A percentile compares a stretch with the other conserved stretches of the same genome.
Evolutionary conservation across 1,140 invertebrate species (phyloP).

Genomic region (Leptopilina clavipes): DNA sequence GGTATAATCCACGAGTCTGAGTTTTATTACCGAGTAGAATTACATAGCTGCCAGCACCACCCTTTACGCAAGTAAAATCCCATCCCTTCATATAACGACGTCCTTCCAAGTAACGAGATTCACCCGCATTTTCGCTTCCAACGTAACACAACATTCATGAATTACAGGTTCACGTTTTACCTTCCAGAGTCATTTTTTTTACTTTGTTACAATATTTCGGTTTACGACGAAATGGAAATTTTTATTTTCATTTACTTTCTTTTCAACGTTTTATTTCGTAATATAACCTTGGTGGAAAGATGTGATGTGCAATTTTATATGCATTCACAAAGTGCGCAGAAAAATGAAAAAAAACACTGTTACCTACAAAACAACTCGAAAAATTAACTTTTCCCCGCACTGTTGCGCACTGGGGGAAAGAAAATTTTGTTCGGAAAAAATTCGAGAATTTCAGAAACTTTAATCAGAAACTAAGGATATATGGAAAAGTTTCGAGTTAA

Average conservation of each 20-base stretch:
- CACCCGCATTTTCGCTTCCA: slow-evolving; percentile 14
- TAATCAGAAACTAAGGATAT: too few species aligned
- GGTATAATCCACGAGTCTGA: slow-evolving; percentile 59
- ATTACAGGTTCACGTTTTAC: neutral
- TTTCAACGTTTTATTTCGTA: neutral
- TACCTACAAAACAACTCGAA: neutral
- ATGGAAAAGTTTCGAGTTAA: too few species aligned
- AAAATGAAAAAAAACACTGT: neutral
- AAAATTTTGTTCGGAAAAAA: too few species aligned
- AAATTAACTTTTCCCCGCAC: neutral
- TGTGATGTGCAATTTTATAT: neutral
- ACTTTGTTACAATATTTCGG: neutral
- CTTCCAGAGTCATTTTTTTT: neutral
- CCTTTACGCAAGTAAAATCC: slow-evolving; percentile 36
- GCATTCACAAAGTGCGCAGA: too few species aligned
- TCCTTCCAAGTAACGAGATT: slow-evolving; percentile 25
- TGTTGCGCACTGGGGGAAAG: too few species aligned
- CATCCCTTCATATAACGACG: slow-evolving; percentile 11
- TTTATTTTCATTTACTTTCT: slow-evolving; percentile 5
- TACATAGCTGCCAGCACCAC: slow-evolving; percentile 55
- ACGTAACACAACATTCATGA: slow-evolving; percentile 17
- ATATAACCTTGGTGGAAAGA: neutral
- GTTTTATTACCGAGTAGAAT: slow-evolving; percentile 64
- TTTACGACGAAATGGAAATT: slow-evolving; percentile 1
- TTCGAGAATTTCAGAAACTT: too few species aligned